Evolutionary conservation across 1,140 invertebrate species (phyloP), one percentile per base, ranked within the genome.

Genomic region (Metopolophium dirhodum): DNA sequence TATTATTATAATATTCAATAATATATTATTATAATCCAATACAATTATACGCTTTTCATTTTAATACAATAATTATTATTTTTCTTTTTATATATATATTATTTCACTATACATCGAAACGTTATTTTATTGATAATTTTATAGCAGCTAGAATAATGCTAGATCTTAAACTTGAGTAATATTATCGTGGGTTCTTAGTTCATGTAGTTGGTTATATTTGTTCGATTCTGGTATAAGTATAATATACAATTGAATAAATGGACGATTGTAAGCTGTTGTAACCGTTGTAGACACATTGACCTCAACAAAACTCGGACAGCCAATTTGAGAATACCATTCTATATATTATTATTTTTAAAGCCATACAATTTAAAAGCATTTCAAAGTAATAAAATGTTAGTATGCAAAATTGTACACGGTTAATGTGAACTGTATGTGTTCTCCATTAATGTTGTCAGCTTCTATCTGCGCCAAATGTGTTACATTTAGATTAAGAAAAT

Each of bases 371-470:
- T 88, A 88, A 88, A n/a, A 35, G 9, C 47, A 35, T 88, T 88
- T 88, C 30, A 51, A 51, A n/a, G n/a, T 51, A 51, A 88, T 88
- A 88, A 88, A 88, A 88, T 35, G 45, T 51, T 51, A 88, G 47
- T 14, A 88, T n/a, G 47, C 22, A 88, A 47, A 87, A 47, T 87
- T 41, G 41, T 30, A 45, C 41, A 7, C 11, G 4, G 14, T 87
- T 87, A 30, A 47, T 45, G 45, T 20, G 11, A 49, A 87, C 30
- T 23, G 41, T 1, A 51, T 51, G 9, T 47, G 45, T 87, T 87
- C 51, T 87, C 30, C 4, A 87, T 45, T 26, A 47, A 47, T 47
- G 61, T 77, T n/a, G n/a, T 77, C 61, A 77, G 14, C 61, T 77
- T 77, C 30, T n/a, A 77, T 77, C 20, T 14, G 14, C 57, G 7